Evolutionary conservation across 1,140 invertebrate species (phyloP).

Genomic region (Drosophila nikananu): DNA sequence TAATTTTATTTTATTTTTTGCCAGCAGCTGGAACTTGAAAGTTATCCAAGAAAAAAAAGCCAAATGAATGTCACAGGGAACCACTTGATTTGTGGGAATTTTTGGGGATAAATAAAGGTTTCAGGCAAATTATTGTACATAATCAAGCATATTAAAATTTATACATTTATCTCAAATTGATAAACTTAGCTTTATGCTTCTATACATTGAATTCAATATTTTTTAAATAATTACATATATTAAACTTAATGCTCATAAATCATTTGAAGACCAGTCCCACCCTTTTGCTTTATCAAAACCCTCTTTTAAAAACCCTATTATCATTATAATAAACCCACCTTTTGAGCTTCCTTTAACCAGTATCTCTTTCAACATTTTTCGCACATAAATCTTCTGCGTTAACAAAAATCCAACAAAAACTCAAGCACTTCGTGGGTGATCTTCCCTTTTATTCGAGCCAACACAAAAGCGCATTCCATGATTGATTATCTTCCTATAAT

Average conservation of each 20-base stretch:
- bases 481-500: constrained; percentile 70
- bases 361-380: constrained; percentile 30
- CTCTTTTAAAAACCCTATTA: neutral
- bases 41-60: constrained; percentile 2
- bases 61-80: neutral
- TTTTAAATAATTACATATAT: neutral
- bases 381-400: constrained; percentile 46
- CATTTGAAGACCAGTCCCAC: neutral
- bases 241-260: neutral
- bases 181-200: neutral
- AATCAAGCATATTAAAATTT: neutral
- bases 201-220: neutral
- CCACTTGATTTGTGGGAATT: constrained; percentile 1
- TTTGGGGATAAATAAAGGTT: neutral
- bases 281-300: neutral
- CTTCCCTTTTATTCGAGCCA: constrained; percentile 28
- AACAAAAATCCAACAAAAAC: neutral
- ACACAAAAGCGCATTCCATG: constrained; percentile 54
- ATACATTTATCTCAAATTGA: neutral
- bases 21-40: constrained; percentile 2
- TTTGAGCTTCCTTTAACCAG: constrained; percentile 8
- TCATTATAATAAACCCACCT: constrained; percentile 9
- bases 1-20: constrained; percentile 14
- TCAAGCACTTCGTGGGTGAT: constrained; percentile 35
- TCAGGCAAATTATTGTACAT: neutral